These are phyloP conservation scores for Willowsia nigromaculata DNA, from an alignment of 2,888 invertebrate species.

Conservation along the genomic window DNA sequence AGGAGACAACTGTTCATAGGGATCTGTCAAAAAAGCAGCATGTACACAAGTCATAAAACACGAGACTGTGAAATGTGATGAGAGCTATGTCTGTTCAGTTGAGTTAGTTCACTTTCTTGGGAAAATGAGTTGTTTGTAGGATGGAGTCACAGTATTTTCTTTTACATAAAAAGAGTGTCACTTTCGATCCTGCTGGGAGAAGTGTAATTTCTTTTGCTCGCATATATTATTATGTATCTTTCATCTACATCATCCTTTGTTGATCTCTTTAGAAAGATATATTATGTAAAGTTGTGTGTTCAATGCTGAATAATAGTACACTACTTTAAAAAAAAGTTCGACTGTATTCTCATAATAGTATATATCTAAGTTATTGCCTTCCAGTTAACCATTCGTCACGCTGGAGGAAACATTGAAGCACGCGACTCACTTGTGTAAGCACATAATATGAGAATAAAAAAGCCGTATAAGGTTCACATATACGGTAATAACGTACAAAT, in stretches of 20 bases:
- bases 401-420: conserved; percentile 41
- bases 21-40: conserved; percentile 53
- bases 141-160: background rate
- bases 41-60: conserved; percentile 68
- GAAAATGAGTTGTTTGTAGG: conserved; percentile 8
- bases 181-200: conserved; percentile 16
- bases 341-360: background rate
- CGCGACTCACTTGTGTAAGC: conserved; percentile 1
- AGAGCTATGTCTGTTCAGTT: conserved; percentile 4
- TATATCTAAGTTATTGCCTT: background rate
- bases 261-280: conserved; percentile 12
- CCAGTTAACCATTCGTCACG: conserved; percentile 51
- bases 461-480: background rate
- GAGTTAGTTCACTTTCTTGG: background rate
- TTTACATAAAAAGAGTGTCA: background rate
- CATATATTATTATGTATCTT: background rate
- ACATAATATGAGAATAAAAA: background rate
- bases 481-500: background rate
- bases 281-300: background rate
- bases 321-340: background rate
- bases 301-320: background rate
- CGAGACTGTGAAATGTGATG: conserved; percentile 47
- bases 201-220: background rate
- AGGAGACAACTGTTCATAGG: conserved; percentile 24
- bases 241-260: conserved; percentile 18